Evolutionary conservation across 1,140 invertebrate species (phyloP), one percentile per base, ranked within the genome.

Genomic region (Hyposmocoma kahamanoa): DNA sequence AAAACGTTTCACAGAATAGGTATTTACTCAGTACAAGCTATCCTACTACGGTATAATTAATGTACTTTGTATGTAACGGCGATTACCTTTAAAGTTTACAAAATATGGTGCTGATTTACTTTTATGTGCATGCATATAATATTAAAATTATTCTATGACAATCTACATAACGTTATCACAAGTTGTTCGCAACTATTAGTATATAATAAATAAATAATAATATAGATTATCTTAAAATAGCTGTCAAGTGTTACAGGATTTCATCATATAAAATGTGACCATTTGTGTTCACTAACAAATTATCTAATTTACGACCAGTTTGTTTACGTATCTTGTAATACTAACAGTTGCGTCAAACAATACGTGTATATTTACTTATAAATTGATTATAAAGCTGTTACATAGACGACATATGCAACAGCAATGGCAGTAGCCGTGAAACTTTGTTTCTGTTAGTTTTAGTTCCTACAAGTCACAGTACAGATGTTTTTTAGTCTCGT

Each of bases 101-200:
- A 58, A 58, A 58, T 58, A 58, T 22, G 55, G 56, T 58, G 56
- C 56, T 28, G 47, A 32, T 39, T 11, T 28, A 53, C 47, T 34
- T 38, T 48, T 28, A 46, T 47, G 46, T 58, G 50, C 56, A 53
- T 17, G 32, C n/a, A n/a, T n/a, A n/a, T n/a, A n/a, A n/a, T 36
- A 36, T 36, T 36, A 3, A 36, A 36, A 36, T 17, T 36, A 36
- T 36, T 36, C 32, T 36, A 36, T 36, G 8, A 36, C 32, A 36
- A 17, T 17, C 18, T 36, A 36, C 32, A n/a, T 36, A 36, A n/a
- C n/a, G 32, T 36, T 36, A 36, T 36, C 32, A 36, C 32, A 36
- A 36, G n/a, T n/a, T n/a, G n/a, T n/a, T n/a, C n/a, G n/a, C n/a
- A n/a, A n/a, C n/a, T n/a, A n/a, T n/a, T n/a, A n/a, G n/a, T n/a